A percentile compares a stretch with the other conserved stretches of the same genome.
Conservation (phyloP, 2,888 invertebrate genomes). For the Dorcus hopei region DNA sequence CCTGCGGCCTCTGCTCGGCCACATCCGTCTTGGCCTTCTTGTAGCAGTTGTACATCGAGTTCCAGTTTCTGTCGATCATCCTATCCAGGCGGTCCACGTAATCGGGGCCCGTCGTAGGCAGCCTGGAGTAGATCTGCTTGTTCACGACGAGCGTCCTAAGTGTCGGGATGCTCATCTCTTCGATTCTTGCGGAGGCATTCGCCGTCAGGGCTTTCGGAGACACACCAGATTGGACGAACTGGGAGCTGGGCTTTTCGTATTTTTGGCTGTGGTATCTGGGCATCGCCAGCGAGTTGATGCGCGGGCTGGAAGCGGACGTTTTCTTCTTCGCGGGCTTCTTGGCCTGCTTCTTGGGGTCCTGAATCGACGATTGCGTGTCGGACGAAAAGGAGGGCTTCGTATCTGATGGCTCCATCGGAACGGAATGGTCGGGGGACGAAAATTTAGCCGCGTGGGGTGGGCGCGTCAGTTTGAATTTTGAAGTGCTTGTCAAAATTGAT, state of each 20-base stretch:
- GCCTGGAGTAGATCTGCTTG: neutral
- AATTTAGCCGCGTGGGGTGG: too few species aligned
- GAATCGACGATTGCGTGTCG: too few species aligned
- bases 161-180: conserved; percentile 18
- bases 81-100: conserved; percentile 19
- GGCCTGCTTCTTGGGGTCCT: too few species aligned
- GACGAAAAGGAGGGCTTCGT: too few species aligned
- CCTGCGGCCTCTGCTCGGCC: too few species aligned
- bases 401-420: too few species aligned
- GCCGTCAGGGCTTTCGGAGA: conserved; percentile 13
- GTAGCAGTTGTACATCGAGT: conserved; percentile 25
- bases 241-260: conserved; percentile 4
- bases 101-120: neutral
- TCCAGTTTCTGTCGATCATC: conserved; percentile 18
- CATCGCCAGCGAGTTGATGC: conserved; percentile 24
- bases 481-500: too few species aligned
- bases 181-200: conserved; percentile 10
- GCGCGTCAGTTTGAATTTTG: too few species aligned
- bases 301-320: conserved; percentile 1
- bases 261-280: conserved; percentile 20
- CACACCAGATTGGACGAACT: conserved; percentile 12
- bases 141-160: neutral
- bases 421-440: too few species aligned
- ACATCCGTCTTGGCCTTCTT: conserved; percentile 12
- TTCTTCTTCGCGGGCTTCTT: too few species aligned